Evolutionary conservation across 2,113 vertebrate genomes (phyloP).

Genomic region (Ameiurus melas): DNA sequence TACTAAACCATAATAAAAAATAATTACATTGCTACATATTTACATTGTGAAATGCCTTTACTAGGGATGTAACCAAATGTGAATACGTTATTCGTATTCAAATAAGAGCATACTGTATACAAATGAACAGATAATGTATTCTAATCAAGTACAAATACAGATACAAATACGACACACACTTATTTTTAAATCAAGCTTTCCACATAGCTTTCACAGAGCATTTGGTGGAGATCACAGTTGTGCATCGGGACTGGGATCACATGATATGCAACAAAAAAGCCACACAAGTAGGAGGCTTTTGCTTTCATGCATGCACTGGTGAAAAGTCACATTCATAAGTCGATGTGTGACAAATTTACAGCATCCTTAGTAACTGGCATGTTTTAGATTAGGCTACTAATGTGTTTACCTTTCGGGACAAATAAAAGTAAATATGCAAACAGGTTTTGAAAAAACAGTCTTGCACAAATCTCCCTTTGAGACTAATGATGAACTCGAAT

Average conservation of each 20-base stretch:
- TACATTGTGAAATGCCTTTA: not conserved
- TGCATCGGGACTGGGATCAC: not conserved
- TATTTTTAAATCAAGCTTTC: constrained; percentile 3
- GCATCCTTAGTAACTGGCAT: not conserved
- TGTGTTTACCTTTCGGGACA: not conserved
- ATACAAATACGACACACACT: not conserved
- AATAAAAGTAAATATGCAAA: not conserved
- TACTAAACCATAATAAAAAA: not conserved
- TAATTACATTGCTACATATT: not conserved
- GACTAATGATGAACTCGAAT: not conserved
- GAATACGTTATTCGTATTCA: not conserved
- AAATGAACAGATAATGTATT: not conserved
- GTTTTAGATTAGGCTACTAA: not conserved
- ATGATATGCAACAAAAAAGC: not conserved
- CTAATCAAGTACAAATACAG: not conserved
- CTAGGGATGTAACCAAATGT: not conserved
- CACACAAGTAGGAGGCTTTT: not conserved
- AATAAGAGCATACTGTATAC: not conserved
- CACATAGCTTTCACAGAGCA: not conserved
- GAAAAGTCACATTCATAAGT: not conserved
- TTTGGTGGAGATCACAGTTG: not conserved
- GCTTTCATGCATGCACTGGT: not conserved
- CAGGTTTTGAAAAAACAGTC: not conserved
- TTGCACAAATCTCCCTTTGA: not conserved
- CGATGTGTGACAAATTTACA: not conserved